phyloP scores from a whole-genome alignment of 2,113 vertebrate species.

The Pseudolaguvia tuberculata region DNA sequence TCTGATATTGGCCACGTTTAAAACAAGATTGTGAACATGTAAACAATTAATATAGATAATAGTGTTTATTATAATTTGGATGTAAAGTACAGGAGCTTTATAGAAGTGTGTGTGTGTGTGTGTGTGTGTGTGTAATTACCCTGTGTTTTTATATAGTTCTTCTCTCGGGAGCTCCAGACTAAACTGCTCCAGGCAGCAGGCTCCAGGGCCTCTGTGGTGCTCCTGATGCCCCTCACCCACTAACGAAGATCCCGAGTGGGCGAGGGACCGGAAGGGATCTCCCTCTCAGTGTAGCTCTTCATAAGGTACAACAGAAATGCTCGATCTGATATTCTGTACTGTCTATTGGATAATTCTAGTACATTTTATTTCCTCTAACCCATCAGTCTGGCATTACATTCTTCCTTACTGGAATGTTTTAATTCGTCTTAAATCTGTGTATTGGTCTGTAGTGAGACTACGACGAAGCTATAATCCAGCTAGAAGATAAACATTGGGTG shows the following conservation, averaged over 20 bases:
- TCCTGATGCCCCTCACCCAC: conserved; percentile 99
- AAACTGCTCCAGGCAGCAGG: conserved; percentile 85
- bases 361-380: not conserved
- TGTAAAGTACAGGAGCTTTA: no score
- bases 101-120: no score
- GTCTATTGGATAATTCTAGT: not conserved
- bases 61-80: no score
- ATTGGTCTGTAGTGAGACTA: not conserved
- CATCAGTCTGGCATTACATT: not conserved
- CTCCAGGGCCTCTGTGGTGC: conserved; percentile 99
- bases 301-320: conserved; percentile 74
- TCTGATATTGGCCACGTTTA: no score
- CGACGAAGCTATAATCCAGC: not conserved
- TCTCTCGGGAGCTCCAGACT: conserved; percentile 81
- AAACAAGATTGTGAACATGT: no score
- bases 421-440: not conserved
- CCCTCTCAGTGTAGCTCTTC: conserved; percentile 86
- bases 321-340: not conserved
- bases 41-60: no score
- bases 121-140: not conserved
- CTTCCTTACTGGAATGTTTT: no score
- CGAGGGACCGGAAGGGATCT: conserved; percentile 98
- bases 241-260: conserved; percentile 99
- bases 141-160: conserved; percentile 69
- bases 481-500: no score